phyloP scores from a whole-genome alignment of 92 coral and sea anemone genomes.

The Phenganax stokvisi region DNA sequence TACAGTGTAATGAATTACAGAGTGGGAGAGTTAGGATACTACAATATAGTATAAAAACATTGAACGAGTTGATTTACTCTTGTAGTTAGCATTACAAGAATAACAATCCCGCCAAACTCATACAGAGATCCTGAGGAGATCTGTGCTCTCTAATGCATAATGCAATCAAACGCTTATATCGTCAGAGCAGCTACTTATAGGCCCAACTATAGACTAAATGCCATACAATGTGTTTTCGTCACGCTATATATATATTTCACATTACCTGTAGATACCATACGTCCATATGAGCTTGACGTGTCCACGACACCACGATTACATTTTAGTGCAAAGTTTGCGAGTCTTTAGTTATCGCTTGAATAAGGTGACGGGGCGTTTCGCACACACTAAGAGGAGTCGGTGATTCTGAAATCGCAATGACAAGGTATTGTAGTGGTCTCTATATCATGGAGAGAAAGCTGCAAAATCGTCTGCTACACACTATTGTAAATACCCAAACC shows the following conservation, averaged over 20 bases:
- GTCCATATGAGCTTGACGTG: neutral
- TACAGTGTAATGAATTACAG: neutral
- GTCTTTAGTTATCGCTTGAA: constrained; percentile 26
- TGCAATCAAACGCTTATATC: too few species aligned
- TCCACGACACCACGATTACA: neutral
- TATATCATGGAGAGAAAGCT: too few species aligned
- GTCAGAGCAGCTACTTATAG: too few species aligned
- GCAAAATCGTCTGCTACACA: neutral
- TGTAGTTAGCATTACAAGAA: too few species aligned
- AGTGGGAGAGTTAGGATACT: neutral
- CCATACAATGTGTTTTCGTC: too few species aligned
- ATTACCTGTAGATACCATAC: neutral
- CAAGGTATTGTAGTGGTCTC: neutral
- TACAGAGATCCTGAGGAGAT: too few species aligned
- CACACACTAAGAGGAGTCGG: constrained; percentile 27
- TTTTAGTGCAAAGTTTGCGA: constrained; percentile 43
- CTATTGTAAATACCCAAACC: neutral
- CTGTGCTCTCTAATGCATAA: too few species aligned
- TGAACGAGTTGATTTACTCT: too few species aligned
- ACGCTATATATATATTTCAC: neutral
- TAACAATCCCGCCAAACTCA: too few species aligned
- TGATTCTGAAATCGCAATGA: constrained; percentile 30
- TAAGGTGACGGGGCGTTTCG: constrained; percentile 14
- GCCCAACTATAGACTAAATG: too few species aligned
- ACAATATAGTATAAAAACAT: neutral